Evolutionary conservation across 2,888 invertebrate genomes (phyloP).

Genomic region (Pachycephus smyrnensis): DNA sequence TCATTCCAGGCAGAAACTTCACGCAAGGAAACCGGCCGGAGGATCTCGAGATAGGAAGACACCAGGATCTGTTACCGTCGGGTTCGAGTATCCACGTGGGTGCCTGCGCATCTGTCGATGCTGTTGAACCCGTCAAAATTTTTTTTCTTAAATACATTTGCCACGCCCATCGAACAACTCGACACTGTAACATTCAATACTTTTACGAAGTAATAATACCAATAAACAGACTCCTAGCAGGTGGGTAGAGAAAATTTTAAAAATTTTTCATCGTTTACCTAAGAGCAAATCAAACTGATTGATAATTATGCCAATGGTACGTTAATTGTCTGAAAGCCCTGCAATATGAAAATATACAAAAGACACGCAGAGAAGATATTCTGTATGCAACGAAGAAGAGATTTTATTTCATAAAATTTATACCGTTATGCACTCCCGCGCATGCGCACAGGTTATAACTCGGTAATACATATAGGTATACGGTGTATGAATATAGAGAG

Average conservation of each 20-base stretch:
- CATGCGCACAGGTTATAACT: background rate
- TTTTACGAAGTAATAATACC: background rate
- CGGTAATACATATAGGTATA: background rate
- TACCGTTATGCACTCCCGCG: background rate
- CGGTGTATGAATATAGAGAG: background rate
- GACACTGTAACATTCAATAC: background rate
- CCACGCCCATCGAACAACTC: background rate
- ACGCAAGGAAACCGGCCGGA: conserved; percentile 15
- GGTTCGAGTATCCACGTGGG: background rate
- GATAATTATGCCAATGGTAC: background rate
- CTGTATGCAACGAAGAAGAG: background rate
- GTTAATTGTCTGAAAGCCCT: background rate
- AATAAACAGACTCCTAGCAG: background rate
- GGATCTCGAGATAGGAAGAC: conserved; percentile 3
- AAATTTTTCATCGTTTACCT: background rate
- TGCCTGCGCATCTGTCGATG: background rate
- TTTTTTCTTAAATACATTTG: background rate
- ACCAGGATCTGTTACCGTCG: conserved; percentile 5
- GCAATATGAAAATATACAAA: too few relatives aligned
- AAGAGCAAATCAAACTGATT: background rate
- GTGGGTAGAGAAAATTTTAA: background rate
- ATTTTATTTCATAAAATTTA: background rate
- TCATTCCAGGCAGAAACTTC: conserved; percentile 8
- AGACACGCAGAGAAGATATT: background rate
- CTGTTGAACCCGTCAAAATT: background rate